Base-by-base conservation (phyloP, 1,140 invertebrate genomes). In the Cotesia chilonis region DNA sequence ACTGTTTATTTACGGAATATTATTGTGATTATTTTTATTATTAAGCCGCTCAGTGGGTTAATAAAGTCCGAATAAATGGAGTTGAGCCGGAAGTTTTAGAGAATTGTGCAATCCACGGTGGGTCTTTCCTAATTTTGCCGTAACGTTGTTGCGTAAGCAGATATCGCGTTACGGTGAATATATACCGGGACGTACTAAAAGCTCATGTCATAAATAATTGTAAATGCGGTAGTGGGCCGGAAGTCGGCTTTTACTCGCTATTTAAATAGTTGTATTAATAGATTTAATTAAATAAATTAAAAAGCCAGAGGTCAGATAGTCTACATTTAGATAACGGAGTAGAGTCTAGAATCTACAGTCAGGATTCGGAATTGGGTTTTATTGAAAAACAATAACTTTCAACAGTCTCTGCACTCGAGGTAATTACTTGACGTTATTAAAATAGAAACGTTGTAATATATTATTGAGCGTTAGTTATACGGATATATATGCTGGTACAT, bases 61-160 rank as follows among this genome's bases (percentile, higher is more conserved):
- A 47, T 47, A 47, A 47, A 47, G 6, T 47, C 38, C 28, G 28
- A 28, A 28, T 28, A 28, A 28, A 47, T 14, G 14, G 17, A 41
- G 6, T 41, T 37, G 36, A 38, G 36, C n/a, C 12, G 37, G 47
- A 66, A 47, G 17, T 47, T 66, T 20, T 41, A 4, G 12, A 17
- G 6, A 47, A 66, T 66, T 66, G 28, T 55, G 59, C 59, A 64
- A 69, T 61, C 47, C 47, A 35, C 28, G 17, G 64, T 59, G 47
- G 55, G 36, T 14, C 12, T 68, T 73, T 73, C 65, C 71, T 65
- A 70, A 74, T 66, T 61, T 70, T 74, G 28, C 54, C 37, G 68
- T 74, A 70, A 17, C 72, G 68, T 70, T 20, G 68, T 74, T 74
- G 37, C 72, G 68, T 70, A 74, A 74, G 61, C 20, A 28, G 55